Base-by-base conservation (phyloP, 2,797 vertebrate genomes). In the Aythya fuligula region DNA sequence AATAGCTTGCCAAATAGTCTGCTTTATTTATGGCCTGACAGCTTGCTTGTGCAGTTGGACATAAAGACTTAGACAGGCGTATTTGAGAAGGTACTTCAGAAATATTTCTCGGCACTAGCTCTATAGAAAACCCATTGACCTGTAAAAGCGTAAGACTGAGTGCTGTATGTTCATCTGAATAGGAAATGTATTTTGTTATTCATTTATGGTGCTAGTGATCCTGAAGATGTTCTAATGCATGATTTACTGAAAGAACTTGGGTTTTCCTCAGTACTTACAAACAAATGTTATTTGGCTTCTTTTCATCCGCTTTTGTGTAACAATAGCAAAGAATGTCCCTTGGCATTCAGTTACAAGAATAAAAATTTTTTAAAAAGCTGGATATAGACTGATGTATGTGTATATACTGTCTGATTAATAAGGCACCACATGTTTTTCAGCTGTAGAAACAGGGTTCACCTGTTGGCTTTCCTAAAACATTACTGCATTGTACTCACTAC, bases 101-200 rank as follows among this genome's bases (percentile, higher is more conserved):
- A 97, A 88, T 96, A 95, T 90, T 96, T 96, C 87, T 96, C 72
- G 84, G 86, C 45, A 83, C 74, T 72, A 88, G 65, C 89, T 95
- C 88, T 89, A n/a, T 89, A 95, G 96, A 97, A 97, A 97, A 98
- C 41, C 51, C 96, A 93, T 17, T 98, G 98, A 97, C 96, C 97
- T 97, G 96, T 95, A 92, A 94, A 96, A 94, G 85, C 75, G 43
- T 61, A 82, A 77, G 95, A 85, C 86, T 27, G 78, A 97, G 84
- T 95, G 67, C 93, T 96, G 0, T 69, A 39, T 93, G 74, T 86
- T 94, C 89, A 51, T 80, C 47, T 83, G 79, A 86, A 74, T 56
- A 79, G 77, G 83, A 90, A 97, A 95, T 89, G 71, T 92, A 97
- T 88, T 85, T 89, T 84, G 69, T 93, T 96, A 88, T 69, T 95